Percentiles rank a stretch among this genome's conserved stretches.
Evolutionary conservation across 2,888 invertebrate genomes (phyloP).

Genomic region (Zygothrica quintamaculata): DNA sequence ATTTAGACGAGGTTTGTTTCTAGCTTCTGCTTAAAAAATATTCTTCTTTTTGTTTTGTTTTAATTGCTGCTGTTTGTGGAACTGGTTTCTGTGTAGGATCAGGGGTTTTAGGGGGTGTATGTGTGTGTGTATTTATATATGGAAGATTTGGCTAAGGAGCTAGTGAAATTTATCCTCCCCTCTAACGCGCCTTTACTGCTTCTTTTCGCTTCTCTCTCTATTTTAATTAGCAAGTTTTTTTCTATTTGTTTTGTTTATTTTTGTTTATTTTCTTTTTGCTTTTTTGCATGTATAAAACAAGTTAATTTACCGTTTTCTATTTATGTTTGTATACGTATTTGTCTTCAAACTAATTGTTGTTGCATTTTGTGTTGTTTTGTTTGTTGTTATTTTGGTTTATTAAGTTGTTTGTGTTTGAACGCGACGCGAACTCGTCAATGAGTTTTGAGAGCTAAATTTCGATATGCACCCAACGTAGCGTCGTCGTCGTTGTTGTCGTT

Average conservation of each 20-base stretch:
- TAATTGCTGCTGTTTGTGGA: conserved; percentile 10
- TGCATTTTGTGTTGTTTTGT: conserved; percentile 13
- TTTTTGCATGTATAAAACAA: conserved; percentile 15
- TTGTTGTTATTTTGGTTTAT: conserved; percentile 25
- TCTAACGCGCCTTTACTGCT: too few relatives aligned
- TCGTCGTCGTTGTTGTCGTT: conserved; percentile 71
- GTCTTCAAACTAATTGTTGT: conserved; percentile 38
- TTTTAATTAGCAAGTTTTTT: conserved; percentile 54
- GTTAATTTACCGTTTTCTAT: conserved; percentile 46
- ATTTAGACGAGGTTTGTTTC: conserved; percentile 19
- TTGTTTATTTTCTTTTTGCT: conserved; percentile 20
- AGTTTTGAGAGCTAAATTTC: conserved; percentile 39
- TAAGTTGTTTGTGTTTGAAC: conserved; percentile 35
- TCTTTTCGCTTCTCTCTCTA: conserved; percentile 45
- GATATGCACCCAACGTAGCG: conserved; percentile 73
- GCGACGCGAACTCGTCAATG: conserved; percentile 64
- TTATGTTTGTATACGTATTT: conserved; percentile 45
- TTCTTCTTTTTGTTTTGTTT: conserved; percentile 13
- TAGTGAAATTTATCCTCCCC: conserved; percentile 21
- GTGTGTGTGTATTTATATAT: not conserved
- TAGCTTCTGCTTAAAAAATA: conserved; percentile 13
- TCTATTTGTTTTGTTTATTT: conserved; percentile 14
- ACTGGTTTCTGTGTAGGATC: conserved; percentile 22
- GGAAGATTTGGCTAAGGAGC: not conserved
- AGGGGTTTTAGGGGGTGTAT: not conserved